Conservation (phyloP, 2,888 invertebrate species). For the Limnephilus marmoratus region DNA sequence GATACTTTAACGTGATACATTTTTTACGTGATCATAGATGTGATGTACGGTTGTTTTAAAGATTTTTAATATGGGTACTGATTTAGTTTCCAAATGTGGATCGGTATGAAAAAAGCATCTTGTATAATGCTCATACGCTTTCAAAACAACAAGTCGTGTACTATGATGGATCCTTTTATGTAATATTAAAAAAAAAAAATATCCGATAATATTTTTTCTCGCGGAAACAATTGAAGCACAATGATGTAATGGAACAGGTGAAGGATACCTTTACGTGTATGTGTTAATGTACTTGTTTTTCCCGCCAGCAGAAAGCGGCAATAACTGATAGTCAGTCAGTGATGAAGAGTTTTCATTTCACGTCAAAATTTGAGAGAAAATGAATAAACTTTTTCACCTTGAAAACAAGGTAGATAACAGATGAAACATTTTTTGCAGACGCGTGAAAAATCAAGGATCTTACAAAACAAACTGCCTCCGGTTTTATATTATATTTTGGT, state of each 20-base stretch:
- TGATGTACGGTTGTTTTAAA: no score
- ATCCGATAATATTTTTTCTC: neutral
- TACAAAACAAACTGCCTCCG: no score
- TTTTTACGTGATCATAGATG: no score
- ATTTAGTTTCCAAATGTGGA: no score
- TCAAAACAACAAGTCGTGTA: neutral
- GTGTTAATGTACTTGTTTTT: neutral
- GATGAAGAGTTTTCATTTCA: neutral
- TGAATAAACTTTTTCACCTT: neutral
- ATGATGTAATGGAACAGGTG: neutral
- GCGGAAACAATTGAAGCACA: neutral
- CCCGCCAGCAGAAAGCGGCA: neutral
- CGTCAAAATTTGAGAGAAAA: neutral
- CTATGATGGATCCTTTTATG: neutral
- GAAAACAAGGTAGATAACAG: neutral
- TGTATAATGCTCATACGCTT: no score
- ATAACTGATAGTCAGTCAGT: neutral
- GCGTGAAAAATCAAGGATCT: no score
- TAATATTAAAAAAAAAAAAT: neutral
- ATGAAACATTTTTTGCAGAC: no score
- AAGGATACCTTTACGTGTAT: rapidly evolving
- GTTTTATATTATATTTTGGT: no score
- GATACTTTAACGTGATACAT: no score
- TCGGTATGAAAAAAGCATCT: no score
- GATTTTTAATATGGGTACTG: no score